Base-by-base conservation (phyloP, 2,113 vertebrate genomes). In the Oxygymnocypris stewartii region DNA sequence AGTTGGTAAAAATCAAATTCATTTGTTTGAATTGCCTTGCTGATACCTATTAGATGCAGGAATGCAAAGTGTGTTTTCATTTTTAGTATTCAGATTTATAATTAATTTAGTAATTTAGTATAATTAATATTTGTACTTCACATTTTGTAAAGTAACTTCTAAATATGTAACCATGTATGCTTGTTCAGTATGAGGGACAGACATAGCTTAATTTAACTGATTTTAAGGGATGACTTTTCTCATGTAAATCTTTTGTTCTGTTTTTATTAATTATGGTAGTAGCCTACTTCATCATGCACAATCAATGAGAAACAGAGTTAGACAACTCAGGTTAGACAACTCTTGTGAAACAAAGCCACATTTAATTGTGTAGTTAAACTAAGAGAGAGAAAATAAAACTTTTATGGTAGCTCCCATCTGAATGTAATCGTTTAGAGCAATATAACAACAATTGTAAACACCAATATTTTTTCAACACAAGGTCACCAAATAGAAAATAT, bases 401-500 rank as follows among this genome's bases (percentile, higher is more conserved):
- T 67, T 69, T 10, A 79, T 20, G 18, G 23, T 61, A n/a, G 28
- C 44, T 73, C 47, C 47, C 25, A 37, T 83, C 47, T n/a, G 44
- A 51, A 74, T 51, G 31, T 73, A 23, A 59, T 74, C 6, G 4
- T 6, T 31, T 14, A 42, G 74, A 73, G 4, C 31, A 37, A 28
- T 13, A 57, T 40, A 84, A 54, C 35, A 20, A 74, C 49, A 57
- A 9, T 35, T 57, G 25, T 11, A 42, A 84, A 84, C 82, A 73
- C 31, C 28, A 42, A 61, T 4, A 51, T 10, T 59, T 57, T 61
- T 84, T 35, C 25, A 71, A 82, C 25, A 84, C 82, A 74, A 23
- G 11, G 13, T 85, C 44, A 63, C 49, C 83, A 63, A 61, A 85
- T 35, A 81, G 51, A 84, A 84, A 75, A 88, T 61, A 86, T 35